A percentile compares a stretch with the other conserved stretches of the same genome.
Evolutionary conservation across 2,797 vertebrate species (phyloP).

Genomic region (Catharus ustulatus): DNA sequence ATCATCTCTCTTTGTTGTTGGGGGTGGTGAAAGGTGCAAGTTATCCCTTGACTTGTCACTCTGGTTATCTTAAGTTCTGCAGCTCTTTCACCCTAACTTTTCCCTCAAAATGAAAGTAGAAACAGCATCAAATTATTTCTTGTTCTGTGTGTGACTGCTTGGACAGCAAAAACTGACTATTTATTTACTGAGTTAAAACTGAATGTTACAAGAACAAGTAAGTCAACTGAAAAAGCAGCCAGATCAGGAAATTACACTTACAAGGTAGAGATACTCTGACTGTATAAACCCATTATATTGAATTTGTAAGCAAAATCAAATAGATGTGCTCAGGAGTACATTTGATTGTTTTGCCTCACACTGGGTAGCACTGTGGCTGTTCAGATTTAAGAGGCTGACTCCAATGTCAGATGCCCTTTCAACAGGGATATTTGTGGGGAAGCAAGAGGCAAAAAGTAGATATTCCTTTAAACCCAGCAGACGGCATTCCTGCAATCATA

Average conservation of each 20-base stretch:
- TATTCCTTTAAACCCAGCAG: not conserved
- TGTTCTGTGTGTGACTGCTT: not conserved
- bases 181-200: not conserved
- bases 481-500: not conserved
- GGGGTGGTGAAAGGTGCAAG: not conserved
- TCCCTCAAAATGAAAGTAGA: not conserved
- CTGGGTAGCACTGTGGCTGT: not conserved
- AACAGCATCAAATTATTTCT: not conserved
- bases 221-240: not conserved
- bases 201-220: not conserved
- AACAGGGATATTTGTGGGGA: not conserved
- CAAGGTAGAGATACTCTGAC: not conserved
- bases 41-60: not conserved
- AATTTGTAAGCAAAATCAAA: conserved; percentile 27
- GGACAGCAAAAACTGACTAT: not conserved
- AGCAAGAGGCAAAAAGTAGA: not conserved
- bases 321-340: not conserved
- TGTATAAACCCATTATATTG: not conserved
- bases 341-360: not conserved
- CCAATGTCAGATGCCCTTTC: not conserved
- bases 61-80: not conserved
- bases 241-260: not conserved
- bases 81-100: not conserved
- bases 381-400: not conserved
- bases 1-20: not conserved